phyloP scores from a whole-genome alignment of 2,888 invertebrate genomes.

The Amitus sp. region DNA sequence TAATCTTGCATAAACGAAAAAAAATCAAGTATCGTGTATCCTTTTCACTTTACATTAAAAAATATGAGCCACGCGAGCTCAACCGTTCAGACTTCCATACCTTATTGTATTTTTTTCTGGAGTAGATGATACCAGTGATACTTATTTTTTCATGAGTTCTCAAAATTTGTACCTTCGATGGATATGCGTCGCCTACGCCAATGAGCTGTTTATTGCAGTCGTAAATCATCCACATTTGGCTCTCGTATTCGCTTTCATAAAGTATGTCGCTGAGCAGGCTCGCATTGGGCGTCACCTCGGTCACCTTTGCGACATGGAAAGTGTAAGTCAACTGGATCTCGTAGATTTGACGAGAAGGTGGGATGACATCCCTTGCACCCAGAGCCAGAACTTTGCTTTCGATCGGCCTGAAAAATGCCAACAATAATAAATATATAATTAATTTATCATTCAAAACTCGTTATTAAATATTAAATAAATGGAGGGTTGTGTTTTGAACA shows the following conservation, averaged over 20 bases:
- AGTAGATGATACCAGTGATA: too few species aligned
- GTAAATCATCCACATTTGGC: slow-evolving; percentile 96
- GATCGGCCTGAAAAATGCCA: slow-evolving; percentile 74
- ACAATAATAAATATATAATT: too few species aligned
- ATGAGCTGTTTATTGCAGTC: slow-evolving; percentile 89
- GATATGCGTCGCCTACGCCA: slow-evolving; percentile 89
- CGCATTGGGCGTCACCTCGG: slow-evolving; percentile 84
- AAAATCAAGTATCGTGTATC: too few species aligned
- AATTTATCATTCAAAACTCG: too few species aligned
- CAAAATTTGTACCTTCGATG: slow-evolving; percentile 73
- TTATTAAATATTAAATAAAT: too few species aligned
- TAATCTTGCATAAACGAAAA: too few species aligned
- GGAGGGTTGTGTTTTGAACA: too few species aligned
- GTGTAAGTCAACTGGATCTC: slow-evolving; percentile 88
- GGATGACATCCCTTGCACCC: slow-evolving; percentile 84
- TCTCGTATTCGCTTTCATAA: slow-evolving; percentile 96
- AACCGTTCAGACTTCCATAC: too few species aligned
- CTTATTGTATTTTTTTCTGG: too few species aligned
- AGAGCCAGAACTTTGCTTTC: slow-evolving; percentile 85
- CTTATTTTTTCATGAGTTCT: too few species aligned
- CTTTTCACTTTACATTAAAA: too few species aligned
- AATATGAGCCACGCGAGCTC: too few species aligned
- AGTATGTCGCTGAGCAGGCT: slow-evolving; percentile 86
- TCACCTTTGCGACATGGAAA: slow-evolving; percentile 83
- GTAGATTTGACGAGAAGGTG: slow-evolving; percentile 89